phyloP scores from a whole-genome alignment of 2,888 invertebrate species.

The Clunio marinus region DNA sequence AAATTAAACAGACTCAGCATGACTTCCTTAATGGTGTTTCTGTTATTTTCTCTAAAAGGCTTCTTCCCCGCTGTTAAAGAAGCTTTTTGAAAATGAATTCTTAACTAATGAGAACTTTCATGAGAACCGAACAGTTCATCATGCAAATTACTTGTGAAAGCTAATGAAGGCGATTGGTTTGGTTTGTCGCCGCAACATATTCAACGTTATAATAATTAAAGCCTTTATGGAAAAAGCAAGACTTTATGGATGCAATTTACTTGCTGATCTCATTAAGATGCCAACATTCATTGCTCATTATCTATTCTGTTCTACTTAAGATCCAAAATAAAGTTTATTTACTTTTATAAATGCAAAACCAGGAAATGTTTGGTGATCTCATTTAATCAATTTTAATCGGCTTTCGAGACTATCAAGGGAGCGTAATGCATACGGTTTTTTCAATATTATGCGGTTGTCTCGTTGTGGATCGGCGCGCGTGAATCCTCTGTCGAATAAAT shows the following conservation, averaged over 20 bases:
- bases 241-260: neutral
- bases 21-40: neutral
- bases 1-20: neutral
- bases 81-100: too few species aligned
- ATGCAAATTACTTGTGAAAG: too few species aligned
- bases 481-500: constrained; percentile 8
- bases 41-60: neutral
- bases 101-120: too few species aligned
- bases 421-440: neutral
- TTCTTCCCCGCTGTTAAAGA: neutral
- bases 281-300: neutral
- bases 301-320: neutral
- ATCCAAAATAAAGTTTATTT: too few species aligned
- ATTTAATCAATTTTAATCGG: neutral
- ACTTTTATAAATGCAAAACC: too few species aligned
- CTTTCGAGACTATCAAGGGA: too few species aligned
- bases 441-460: neutral
- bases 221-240: neutral
- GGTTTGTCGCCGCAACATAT: neutral
- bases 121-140: too few species aligned
- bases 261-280: neutral
- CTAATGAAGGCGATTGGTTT: constrained; percentile 1
- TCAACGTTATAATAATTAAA: neutral
- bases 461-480: neutral
- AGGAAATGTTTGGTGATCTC: neutral